Conservation (phyloP, 2,797 vertebrate species). For the Pempheris klunzingeri region DNA sequence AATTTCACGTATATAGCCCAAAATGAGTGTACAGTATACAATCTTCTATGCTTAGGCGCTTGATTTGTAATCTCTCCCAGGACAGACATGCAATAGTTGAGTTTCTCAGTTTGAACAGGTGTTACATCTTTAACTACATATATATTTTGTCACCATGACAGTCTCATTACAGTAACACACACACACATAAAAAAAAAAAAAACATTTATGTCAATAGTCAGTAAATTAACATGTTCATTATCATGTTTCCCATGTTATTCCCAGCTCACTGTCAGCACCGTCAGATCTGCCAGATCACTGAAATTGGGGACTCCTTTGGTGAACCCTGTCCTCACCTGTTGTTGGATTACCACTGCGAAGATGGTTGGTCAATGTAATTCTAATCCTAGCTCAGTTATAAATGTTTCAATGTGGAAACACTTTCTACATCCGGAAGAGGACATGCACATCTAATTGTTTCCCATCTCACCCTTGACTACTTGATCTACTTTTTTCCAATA, state of each 20-base stretch:
- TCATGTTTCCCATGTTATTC: not conserved
- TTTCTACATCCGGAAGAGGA: not conserved
- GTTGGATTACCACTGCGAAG: constrained; percentile 89
- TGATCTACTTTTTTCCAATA: not conserved
- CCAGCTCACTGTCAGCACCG: constrained; percentile 86
- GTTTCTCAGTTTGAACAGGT: too few relatives aligned
- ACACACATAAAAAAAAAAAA: too few relatives aligned
- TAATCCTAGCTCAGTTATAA: not conserved
- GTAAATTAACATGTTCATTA: not conserved
- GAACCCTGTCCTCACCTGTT: constrained; percentile 89
- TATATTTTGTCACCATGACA: not conserved
- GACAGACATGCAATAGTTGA: too few relatives aligned
- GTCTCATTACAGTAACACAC: too few relatives aligned
- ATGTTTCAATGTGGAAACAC: not conserved
- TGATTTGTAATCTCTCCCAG: too few relatives aligned
- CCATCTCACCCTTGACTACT: not conserved
- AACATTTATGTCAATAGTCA: not conserved
- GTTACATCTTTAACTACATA: too few relatives aligned
- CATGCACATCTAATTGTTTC: not conserved
- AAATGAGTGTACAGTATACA: too few relatives aligned
- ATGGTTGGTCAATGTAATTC: constrained; percentile 83
- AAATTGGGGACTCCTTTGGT: constrained; percentile 83
- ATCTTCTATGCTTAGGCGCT: too few relatives aligned
- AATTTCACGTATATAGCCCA: too few relatives aligned
- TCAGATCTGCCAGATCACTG: constrained; percentile 88